Percentiles rank a stretch among this genome's conserved stretches.
These are phyloP conservation scores for Yponomeuta cagnagella DNA, from an alignment of 2,888 invertebrate species.

Conservation along the genomic window DNA sequence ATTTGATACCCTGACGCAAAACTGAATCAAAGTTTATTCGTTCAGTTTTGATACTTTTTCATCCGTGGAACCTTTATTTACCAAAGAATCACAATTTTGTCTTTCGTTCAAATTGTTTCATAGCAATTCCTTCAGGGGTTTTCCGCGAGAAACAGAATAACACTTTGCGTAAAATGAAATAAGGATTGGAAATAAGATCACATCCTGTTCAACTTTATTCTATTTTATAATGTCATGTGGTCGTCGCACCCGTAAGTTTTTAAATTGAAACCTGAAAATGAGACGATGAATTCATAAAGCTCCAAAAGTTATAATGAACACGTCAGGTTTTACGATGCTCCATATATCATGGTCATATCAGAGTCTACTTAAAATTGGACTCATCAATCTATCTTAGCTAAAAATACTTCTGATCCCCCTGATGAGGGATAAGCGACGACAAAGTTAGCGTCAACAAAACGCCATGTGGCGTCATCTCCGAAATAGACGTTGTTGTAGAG, in stretches of 20 bases:
- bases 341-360: constrained; percentile 60
- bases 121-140: constrained; percentile 40
- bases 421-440: constrained; percentile 68
- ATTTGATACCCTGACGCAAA: too few relatives aligned
- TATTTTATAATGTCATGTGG: constrained; percentile 21
- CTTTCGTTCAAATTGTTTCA: constrained; percentile 30
- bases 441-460: constrained; percentile 62
- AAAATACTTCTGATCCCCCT: constrained; percentile 58
- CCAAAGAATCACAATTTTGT: too few relatives aligned
- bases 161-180: constrained; percentile 47
- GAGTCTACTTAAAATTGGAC: constrained; percentile 53
- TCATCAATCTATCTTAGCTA: constrained; percentile 55
- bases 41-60: too few relatives aligned
- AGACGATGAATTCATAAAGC: not conserved
- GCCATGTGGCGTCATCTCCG: constrained; percentile 52
- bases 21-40: too few relatives aligned
- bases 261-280: not conserved
- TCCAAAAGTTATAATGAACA: not conserved
- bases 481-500: constrained; percentile 9
- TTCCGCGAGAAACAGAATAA: constrained; percentile 48
- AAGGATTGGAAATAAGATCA: constrained; percentile 32
- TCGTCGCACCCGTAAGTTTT: not conserved
- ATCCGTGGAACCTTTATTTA: too few relatives aligned
- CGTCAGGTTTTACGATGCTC: constrained; percentile 15
- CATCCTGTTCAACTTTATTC: not conserved